Base-by-base conservation (phyloP, 2,888 invertebrate genomes). In the Arctia plantaginis region DNA sequence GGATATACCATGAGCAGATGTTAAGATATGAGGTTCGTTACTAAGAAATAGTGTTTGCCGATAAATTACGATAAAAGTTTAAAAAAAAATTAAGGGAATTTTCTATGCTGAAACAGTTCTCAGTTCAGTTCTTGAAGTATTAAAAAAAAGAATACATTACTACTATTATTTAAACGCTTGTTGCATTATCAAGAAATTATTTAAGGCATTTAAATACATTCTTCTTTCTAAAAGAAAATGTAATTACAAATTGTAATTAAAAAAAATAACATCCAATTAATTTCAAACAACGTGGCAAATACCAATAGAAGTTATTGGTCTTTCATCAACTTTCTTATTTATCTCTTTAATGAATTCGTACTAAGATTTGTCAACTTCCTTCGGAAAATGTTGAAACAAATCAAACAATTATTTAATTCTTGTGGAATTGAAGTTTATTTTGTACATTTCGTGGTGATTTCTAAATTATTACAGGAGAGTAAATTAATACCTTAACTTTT, bases 261-360 rank as follows among this genome's bases (percentile, higher is more conserved):
- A 35, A 81, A 77, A 59, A 71, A 74, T 81, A 66, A 72, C 66
- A 67, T 47, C 59, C 67, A 72, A 74, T 79, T 76, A 79, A 81
- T 78, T 77, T 76, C 67, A 77, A 80, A 75, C 77, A 69, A 74
- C 68, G 75, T 82, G 72, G 77, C 80, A 73, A 68, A 69, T 69
- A 71, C 72, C 75, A 86, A 85, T 88, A 82, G 85, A 81, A 77
- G 59, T 80, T 82, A 80, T 84, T 82, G 70, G 44, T 65, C 64
- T 72, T 74, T n/a, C 65, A 65, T 71, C 72, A 70, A 15, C 55
- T 66, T 66, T 69, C 47, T 72, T 79, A 78, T 86, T 87, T 88
- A 81, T 84, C 85, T 86, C 85, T 80, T 74, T 83, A 84, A 87
- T 80, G 84, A 88, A 86, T 84, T 81, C 75, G 71, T 47, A 64